These are phyloP conservation scores for Meloe dianella DNA, from an alignment of 2,888 invertebrate genomes.

Conservation along the genomic window DNA sequence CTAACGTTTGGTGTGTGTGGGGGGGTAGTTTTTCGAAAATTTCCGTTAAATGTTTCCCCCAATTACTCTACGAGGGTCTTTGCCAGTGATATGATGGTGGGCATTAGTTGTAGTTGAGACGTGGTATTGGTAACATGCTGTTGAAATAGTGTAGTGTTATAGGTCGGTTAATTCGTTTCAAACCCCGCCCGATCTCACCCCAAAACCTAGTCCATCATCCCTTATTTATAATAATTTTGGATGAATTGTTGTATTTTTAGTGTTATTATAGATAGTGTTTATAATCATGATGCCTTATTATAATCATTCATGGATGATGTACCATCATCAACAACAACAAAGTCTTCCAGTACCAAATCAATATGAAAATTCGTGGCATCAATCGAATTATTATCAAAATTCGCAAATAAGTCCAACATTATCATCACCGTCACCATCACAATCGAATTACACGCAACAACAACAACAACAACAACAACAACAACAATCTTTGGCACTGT, in stretches of 20 bases:
- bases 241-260: neutral
- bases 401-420: neutral
- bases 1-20: neutral
- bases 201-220: neutral
- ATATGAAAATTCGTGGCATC: neutral
- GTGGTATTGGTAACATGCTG: neutral
- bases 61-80: neutral
- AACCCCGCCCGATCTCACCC: neutral
- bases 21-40: neutral
- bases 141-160: neutral
- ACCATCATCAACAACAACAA: constrained; percentile 4
- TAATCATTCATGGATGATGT: neutral
- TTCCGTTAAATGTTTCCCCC: too few species aligned
- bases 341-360: neutral
- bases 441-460: neutral
- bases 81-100: neutral
- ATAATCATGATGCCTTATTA: neutral
- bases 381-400: neutral
- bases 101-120: neutral
- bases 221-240: too few species aligned
- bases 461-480: neutral
- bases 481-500: neutral
- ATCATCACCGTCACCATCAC: neutral
- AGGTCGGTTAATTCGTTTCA: neutral
- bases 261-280: neutral